Evolutionary conservation across 2,797 vertebrate species (phyloP).

Genomic region (Enteromius radiatus): DNA sequence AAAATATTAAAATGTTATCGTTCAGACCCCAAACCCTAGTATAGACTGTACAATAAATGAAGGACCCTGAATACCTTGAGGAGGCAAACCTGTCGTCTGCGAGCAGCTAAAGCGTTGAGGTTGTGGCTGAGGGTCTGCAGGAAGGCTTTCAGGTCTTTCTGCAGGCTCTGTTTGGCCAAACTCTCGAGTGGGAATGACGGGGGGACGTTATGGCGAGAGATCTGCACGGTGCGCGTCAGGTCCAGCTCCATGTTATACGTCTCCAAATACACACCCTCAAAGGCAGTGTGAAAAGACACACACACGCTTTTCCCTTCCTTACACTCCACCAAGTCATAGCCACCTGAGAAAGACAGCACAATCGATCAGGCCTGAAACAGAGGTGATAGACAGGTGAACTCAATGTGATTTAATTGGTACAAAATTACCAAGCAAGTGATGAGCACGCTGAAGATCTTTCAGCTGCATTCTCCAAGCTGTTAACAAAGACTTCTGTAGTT

Average conservation of each 20-base stretch:
- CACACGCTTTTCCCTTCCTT: slow-evolving; percentile 73
- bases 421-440: slow-evolving; percentile 83
- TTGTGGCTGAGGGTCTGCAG: slow-evolving; percentile 76
- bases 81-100: slow-evolving; percentile 84
- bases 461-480: slow-evolving; percentile 73
- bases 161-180: slow-evolving; percentile 74
- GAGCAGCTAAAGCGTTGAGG: slow-evolving; percentile 83
- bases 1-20: too few species aligned
- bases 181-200: slow-evolving; percentile 83
- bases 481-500: slow-evolving; percentile 63
- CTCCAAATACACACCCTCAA: slow-evolving; percentile 81
- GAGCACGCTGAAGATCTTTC: slow-evolving; percentile 75
- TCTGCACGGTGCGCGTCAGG: slow-evolving; percentile 68
- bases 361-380: background rate
- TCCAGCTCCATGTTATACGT: slow-evolving; percentile 86
- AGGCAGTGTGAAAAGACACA: slow-evolving; percentile 82
- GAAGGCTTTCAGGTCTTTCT: slow-evolving; percentile 78
- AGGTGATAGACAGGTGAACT: background rate
- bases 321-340: slow-evolving; percentile 71
- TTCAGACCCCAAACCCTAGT: background rate
- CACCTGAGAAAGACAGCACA: slow-evolving; percentile 64
- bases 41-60: background rate
- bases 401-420: background rate
- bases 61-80: slow-evolving; percentile 78
- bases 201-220: slow-evolving; percentile 85